These are phyloP conservation scores for Hippolais icterina DNA, from an alignment of 2,113 vertebrate genomes.

Conservation along the genomic window DNA sequence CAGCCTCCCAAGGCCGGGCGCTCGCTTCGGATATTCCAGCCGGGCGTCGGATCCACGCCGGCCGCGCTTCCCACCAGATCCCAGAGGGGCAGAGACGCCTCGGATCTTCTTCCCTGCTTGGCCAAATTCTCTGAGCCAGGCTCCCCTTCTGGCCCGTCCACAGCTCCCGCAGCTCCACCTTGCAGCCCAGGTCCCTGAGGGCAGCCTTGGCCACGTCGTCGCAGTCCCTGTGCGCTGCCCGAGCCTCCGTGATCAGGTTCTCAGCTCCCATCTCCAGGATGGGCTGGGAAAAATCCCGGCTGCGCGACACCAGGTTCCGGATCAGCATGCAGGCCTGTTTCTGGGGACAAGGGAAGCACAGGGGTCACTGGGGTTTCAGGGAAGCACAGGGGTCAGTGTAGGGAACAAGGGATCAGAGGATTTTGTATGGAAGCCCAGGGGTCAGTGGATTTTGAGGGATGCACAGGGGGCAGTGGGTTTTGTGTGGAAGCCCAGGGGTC, in stretches of 20 bases:
- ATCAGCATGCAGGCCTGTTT: constrained; percentile 84
- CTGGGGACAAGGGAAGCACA: not conserved
- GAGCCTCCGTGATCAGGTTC: constrained; percentile 81
- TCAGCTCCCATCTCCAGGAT: constrained; percentile 94
- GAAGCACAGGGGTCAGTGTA: no score
- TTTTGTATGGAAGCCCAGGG: not conserved
- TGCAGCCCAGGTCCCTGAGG: constrained; percentile 90
- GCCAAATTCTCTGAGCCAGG: constrained; percentile 74
- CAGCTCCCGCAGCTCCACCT: constrained; percentile 88
- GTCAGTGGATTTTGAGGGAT: no score
- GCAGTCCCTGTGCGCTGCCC: constrained; percentile 82
- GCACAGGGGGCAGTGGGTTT: no score
- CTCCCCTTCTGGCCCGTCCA: constrained; percentile 93
- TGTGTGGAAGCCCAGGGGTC: no score
- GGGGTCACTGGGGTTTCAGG: not conserved
- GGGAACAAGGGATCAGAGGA: fast-evolving
- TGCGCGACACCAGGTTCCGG: constrained; percentile 88
- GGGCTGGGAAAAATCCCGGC: constrained; percentile 74
- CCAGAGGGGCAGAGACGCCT: fast-evolving
- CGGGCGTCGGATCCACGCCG: not conserved
- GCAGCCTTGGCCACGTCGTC: constrained; percentile 87
- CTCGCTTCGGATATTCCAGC: not conserved
- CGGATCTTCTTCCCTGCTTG: fast-evolving
- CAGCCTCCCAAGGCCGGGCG: not conserved
- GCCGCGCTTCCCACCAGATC: not conserved